phyloP scores from a whole-genome alignment of 2,888 invertebrate genomes.

The Trichopoda pennipes region DNA sequence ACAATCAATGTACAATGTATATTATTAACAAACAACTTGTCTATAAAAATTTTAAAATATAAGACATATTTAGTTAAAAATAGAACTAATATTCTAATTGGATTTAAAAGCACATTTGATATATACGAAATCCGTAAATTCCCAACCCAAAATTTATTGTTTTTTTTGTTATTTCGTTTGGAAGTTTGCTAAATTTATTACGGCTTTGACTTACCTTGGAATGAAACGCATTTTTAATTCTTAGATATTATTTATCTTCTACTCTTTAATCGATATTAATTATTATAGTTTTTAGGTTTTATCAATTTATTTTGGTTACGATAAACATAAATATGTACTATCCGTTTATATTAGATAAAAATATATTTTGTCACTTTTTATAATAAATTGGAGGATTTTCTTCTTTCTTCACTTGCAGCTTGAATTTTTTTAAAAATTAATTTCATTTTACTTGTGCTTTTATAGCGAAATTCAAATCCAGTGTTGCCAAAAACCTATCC shows the following conservation, averaged over 20 bases:
- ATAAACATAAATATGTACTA: no score
- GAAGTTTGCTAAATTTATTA: not conserved
- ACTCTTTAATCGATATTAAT: not conserved
- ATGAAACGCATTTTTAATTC: slow-evolving; percentile 72
- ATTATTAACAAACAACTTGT: no score
- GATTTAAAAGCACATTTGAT: no score
- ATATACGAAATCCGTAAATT: no score
- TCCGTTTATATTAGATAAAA: no score
- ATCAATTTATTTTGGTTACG: not conserved
- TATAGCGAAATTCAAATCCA: slow-evolving; percentile 31
- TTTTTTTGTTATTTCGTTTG: no score
- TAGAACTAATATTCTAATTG: no score
- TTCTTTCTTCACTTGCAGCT: not conserved
- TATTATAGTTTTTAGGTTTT: not conserved
- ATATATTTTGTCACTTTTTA: no score
- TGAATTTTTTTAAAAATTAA: slow-evolving; percentile 8
- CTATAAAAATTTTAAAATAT: no score
- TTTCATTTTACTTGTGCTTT: slow-evolving; percentile 12
- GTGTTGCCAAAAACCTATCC: slow-evolving; percentile 2
- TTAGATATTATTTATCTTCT: slow-evolving; percentile 3
- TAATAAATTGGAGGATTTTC: no score
- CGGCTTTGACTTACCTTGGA: slow-evolving; percentile 71
- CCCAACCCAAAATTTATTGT: no score
- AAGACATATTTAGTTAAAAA: no score
- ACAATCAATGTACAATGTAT: not conserved